Evolutionary conservation across 1,140 invertebrate species (phyloP).

Genomic region (Odontomachus brunneus): DNA sequence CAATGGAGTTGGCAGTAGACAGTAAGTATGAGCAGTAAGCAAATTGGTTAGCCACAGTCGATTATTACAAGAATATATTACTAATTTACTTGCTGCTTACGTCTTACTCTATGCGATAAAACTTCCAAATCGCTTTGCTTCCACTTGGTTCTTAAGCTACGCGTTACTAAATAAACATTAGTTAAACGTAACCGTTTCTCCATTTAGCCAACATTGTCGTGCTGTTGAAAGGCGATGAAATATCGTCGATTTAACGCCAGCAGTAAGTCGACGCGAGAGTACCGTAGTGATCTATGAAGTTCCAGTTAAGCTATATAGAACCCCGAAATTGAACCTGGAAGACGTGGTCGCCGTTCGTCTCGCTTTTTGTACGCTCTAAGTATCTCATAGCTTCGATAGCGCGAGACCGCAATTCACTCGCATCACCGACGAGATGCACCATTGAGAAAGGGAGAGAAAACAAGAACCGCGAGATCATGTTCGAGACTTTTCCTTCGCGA

Average conservation of each 20-base stretch:
- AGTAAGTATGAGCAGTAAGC: too few relatives aligned
- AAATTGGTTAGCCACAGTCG: too few relatives aligned
- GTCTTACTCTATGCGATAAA: too few relatives aligned
- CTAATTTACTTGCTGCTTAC: too few relatives aligned
- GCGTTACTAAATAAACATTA: background rate
- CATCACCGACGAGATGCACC: background rate
- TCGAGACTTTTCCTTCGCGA: background rate
- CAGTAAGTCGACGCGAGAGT: slow-evolving; percentile 13
- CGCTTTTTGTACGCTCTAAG: background rate
- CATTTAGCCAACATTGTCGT: background rate
- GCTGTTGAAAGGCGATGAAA: background rate
- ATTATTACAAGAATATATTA: too few relatives aligned
- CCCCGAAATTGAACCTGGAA: slow-evolving; percentile 18
- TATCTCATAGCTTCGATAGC: background rate
- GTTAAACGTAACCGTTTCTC: background rate
- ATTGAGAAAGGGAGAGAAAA: background rate
- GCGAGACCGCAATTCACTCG: background rate
- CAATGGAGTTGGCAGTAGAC: too few relatives aligned
- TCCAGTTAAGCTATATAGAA: background rate
- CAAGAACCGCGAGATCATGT: background rate
- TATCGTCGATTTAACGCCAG: slow-evolving; percentile 18
- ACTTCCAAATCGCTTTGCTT: background rate
- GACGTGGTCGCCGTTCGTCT: background rate
- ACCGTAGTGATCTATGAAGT: background rate
- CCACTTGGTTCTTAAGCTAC: background rate